Evolutionary conservation across 2,888 invertebrate genomes (phyloP).

Genomic region (Pecten maximus): DNA sequence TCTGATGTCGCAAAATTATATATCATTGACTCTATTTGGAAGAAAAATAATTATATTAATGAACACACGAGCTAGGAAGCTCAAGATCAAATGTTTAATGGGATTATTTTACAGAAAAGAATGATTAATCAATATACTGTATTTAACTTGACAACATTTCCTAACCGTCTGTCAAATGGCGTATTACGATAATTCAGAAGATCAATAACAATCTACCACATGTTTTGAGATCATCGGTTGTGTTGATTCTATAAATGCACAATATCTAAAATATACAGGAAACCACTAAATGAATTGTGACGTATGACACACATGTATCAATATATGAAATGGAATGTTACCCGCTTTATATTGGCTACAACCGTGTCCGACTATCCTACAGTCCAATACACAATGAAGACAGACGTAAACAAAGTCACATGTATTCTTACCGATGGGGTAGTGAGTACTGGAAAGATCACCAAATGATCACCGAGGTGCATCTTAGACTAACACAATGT

Average conservation of each 20-base stretch:
- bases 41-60: neutral
- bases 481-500: too few relatives aligned
- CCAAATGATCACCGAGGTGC: too few relatives aligned
- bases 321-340: neutral
- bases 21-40: neutral
- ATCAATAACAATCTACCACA: neutral
- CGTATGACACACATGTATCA: neutral
- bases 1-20: neutral
- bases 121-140: neutral
- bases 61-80: neutral
- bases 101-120: neutral
- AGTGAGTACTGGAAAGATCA: neutral
- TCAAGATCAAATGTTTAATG: neutral
- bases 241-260: neutral
- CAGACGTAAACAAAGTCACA: neutral
- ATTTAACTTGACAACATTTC: neutral
- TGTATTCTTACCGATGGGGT: too few relatives aligned
- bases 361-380: neutral
- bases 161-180: neutral
- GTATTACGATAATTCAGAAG: neutral
- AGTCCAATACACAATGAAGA: neutral
- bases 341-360: neutral
- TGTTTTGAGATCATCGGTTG: neutral
- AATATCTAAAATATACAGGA: conserved; percentile 20
- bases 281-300: neutral